A percentile compares a stretch with the other conserved stretches of the same genome.
Evolutionary conservation across 2,888 invertebrate genomes (phyloP).

Genomic region (Agrotis clavis): DNA sequence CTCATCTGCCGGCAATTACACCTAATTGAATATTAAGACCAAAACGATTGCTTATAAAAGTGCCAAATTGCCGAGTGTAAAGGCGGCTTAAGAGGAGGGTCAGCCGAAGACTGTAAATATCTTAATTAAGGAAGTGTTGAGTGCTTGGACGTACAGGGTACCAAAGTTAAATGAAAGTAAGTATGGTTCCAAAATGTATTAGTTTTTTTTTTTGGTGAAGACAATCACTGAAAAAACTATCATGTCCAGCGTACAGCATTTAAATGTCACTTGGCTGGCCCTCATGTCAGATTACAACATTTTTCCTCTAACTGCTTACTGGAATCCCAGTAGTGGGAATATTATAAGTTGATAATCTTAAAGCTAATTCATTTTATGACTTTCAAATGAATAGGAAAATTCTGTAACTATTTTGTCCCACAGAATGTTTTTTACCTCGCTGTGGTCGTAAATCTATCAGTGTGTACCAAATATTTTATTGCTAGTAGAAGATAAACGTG

Average conservation of each 20-base stretch:
- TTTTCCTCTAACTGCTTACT: too few relatives aligned
- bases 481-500: slow-evolving; percentile 42
- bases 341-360: too few relatives aligned
- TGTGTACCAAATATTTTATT: slow-evolving; percentile 48
- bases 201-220: too few relatives aligned
- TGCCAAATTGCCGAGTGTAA: slow-evolving; percentile 71
- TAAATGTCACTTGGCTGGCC: too few relatives aligned
- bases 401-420: slow-evolving; percentile 1
- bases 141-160: background rate
- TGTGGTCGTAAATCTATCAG: slow-evolving; percentile 39
- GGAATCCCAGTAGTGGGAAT: too few relatives aligned
- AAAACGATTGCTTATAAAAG: slow-evolving; percentile 85
- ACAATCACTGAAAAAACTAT: too few relatives aligned
- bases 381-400: background rate
- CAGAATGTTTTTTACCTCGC: slow-evolving; percentile 27
- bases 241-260: too few relatives aligned
- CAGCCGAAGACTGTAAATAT: slow-evolving; percentile 13
- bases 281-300: too few relatives aligned
- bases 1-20: slow-evolving; percentile 83
- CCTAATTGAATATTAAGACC: slow-evolving; percentile 87
- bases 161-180: too few relatives aligned
- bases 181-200: background rate
- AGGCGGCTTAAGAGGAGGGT: slow-evolving; percentile 54
- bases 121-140: slow-evolving; percentile 31
- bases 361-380: background rate